phyloP scores from a whole-genome alignment of 2,797 vertebrate genomes.

The Sebastes trivittatus region DNA sequence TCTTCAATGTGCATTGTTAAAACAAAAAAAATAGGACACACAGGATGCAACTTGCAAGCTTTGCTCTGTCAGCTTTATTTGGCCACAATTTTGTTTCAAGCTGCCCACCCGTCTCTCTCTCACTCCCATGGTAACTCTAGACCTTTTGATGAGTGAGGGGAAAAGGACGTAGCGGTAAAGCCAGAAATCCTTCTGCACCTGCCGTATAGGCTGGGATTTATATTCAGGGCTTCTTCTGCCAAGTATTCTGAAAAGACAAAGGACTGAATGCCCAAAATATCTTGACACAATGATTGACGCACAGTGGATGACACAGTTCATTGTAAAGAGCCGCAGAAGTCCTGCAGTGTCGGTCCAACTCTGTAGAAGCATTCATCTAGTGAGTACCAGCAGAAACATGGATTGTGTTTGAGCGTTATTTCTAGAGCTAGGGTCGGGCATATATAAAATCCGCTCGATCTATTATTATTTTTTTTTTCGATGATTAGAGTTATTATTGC shows the following conservation, averaged over 20 bases:
- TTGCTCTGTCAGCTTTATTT: conserved; percentile 41
- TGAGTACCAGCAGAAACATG: neutral
- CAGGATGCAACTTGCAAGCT: conserved; percentile 30
- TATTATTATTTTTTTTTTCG: too few relatives aligned
- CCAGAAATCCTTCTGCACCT: conserved; percentile 68
- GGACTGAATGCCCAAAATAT: conserved; percentile 15
- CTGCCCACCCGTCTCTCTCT: conserved; percentile 37
- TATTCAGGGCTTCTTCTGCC: conserved; percentile 26
- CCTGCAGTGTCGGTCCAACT: neutral
- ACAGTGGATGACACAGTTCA: neutral
- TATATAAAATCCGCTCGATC: neutral
- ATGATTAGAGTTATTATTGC: too few relatives aligned
- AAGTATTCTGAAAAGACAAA: conserved; percentile 17
- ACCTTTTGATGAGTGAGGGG: conserved; percentile 67
- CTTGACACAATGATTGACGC: conserved; percentile 7
- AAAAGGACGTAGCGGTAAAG: conserved; percentile 47
- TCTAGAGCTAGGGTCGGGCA: neutral
- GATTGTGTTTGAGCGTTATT: neutral
- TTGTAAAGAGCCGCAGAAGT: conserved; percentile 1
- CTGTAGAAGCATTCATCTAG: neutral
- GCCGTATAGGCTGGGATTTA: conserved; percentile 51
- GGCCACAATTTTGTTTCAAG: conserved; percentile 32
- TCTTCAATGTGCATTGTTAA: neutral
- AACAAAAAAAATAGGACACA: conserved; percentile 5
- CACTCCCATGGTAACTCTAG: conserved; percentile 58